These are phyloP conservation scores for Drosophila ambigua DNA, from an alignment of 1,140 invertebrate species.

Conservation along the genomic window DNA sequence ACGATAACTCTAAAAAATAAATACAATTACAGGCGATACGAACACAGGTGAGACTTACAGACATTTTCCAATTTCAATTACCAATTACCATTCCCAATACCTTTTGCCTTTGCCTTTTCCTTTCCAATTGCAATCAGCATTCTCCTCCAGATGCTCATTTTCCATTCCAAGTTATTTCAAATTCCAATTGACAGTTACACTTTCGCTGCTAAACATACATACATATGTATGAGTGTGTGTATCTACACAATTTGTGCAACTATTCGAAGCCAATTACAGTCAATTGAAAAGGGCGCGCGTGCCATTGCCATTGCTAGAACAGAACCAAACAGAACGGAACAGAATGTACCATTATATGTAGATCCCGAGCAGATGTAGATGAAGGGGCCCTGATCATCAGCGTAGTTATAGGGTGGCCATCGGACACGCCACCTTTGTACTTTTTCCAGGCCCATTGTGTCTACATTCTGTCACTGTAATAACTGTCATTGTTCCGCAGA, in stretches of 20 bases:
- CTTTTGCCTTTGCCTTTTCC: slow-evolving; percentile 3
- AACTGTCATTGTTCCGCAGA: slow-evolving; percentile 46
- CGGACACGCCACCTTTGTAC: slow-evolving; percentile 27
- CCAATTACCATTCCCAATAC: slow-evolving; percentile 17
- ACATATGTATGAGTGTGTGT: not conserved
- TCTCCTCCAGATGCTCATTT: slow-evolving; percentile 37
- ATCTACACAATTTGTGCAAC: slow-evolving; percentile 15
- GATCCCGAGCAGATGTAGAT: not conserved
- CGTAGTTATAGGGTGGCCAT: slow-evolving; percentile 17
- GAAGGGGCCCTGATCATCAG: too few species aligned
- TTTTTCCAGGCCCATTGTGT: not conserved
- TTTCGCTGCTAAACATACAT: slow-evolving; percentile 22
- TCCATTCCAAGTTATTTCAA: slow-evolving; percentile 49
- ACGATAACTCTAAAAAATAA: too few species aligned
- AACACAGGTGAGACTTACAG: slow-evolving; percentile 30
- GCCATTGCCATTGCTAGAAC: slow-evolving; percentile 27
- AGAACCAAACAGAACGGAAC: slow-evolving; percentile 10
- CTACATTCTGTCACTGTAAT: slow-evolving; percentile 55
- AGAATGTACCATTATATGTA: slow-evolving; percentile 1
- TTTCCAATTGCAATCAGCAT: slow-evolving; percentile 9
- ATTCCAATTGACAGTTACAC: slow-evolving; percentile 58
- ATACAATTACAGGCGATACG: not conserved
- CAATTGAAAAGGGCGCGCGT: slow-evolving; percentile 68
- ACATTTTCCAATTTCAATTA: slow-evolving; percentile 30
- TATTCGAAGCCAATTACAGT: slow-evolving; percentile 63